Conservation (phyloP, 2,888 invertebrate species). For the Trichopria drosophilae region DNA sequence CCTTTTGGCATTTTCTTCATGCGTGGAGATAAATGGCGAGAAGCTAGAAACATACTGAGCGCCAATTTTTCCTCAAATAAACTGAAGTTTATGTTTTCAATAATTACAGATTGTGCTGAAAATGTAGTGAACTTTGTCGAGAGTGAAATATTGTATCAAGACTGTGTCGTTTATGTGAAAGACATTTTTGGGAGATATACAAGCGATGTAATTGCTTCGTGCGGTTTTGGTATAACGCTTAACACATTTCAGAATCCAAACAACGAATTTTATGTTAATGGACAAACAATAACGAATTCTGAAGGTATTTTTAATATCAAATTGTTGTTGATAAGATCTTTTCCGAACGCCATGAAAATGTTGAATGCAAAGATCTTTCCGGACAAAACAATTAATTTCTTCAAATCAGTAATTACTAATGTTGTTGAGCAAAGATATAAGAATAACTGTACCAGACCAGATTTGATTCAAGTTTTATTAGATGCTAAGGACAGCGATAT, state of each 20-base stretch:
- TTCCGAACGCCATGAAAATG: constrained; percentile 26
- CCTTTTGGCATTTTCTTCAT: constrained; percentile 37
- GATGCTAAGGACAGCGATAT: constrained; percentile 36
- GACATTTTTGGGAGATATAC: constrained; percentile 40
- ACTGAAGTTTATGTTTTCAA: constrained; percentile 61
- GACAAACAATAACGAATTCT: constrained; percentile 34
- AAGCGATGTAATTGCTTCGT: constrained; percentile 42
- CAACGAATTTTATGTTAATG: constrained; percentile 42
- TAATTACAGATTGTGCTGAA: constrained; percentile 53
- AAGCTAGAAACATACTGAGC: constrained; percentile 60
- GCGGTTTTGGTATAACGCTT: constrained; percentile 42
- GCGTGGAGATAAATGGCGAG: constrained; percentile 59
- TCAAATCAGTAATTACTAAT: constrained; percentile 20
- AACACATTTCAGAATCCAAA: constrained; percentile 42
- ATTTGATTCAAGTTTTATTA: constrained; percentile 48
- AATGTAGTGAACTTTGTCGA: constrained; percentile 39
- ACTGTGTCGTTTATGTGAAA: constrained; percentile 39
- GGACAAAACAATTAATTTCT: constrained; percentile 28
- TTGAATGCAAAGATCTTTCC: constrained; percentile 26
- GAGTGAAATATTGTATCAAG: constrained; percentile 5
- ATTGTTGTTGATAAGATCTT: constrained; percentile 8
- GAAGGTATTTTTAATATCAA: constrained; percentile 26
- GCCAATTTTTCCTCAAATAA: constrained; percentile 64
- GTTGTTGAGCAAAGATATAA: constrained; percentile 33
- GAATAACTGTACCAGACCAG: constrained; percentile 37